Evolutionary conservation across 2,113 vertebrate species (phyloP), one percentile per base, ranked within the genome.

Genomic region (Epinephelus lanceolatus): DNA sequence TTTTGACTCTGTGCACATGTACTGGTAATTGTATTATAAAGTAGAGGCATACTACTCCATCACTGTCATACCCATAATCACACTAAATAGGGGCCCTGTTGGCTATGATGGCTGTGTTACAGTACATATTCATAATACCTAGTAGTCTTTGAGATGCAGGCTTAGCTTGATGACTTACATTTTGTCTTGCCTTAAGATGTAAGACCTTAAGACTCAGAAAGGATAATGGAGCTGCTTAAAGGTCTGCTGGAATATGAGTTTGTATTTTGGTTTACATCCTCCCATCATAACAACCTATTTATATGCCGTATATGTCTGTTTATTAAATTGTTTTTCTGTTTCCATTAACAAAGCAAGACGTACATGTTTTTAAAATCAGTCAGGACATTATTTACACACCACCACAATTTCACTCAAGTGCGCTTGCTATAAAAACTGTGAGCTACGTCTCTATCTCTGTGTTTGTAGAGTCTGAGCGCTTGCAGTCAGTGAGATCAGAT

Each of bases 401-500:
- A 3, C 68, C 45, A 52, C n/a, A 33, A 8, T 47, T 23, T 13
- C 14, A 62, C 53, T 51, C 37, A 42, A 2, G 27, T n/a, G 55
- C 9, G 11, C 8, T 0, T 0, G 18, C 23, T 53, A n/a, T 17
- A 57, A 40, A 65, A 49, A 49, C 47, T 11, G 42, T 56, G 25
- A 51, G 30, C 63, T 23, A n/a, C 17, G 3, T 52, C 66, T 85
- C 30, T 25, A 0, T 81, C 30, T 25, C 15, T 13, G 25, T 42
- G 66, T 83, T 86, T 91, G 82, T 73, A 40, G 18, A 80, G 52
- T 60, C 59, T 57, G 73, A 83, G 79, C 62, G 62, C 51, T 72
- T 6, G 5, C 62, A 76, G 63, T 42, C 49, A 66, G 65, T 49
- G 70, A 63, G 62, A 90, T 88, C 88, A 67, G 80, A 91, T 86